Percentiles rank a stretch among this genome's conserved stretches.
phyloP scores from a whole-genome alignment of 2,888 invertebrate genomes.

The Acanthosepion pharaonis region DNA sequence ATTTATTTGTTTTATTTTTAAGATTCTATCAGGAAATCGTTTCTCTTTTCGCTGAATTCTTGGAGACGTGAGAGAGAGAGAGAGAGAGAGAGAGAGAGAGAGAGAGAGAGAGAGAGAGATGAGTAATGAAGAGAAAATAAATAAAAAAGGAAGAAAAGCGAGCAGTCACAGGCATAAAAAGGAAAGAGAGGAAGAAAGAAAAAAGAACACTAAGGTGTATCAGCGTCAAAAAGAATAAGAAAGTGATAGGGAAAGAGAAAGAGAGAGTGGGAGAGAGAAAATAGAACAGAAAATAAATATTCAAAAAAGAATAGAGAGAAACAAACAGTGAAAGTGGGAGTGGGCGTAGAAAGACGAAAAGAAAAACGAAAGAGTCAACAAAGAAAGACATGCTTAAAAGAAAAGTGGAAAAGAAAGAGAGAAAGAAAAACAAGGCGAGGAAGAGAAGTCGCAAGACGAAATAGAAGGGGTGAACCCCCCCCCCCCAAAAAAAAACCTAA shows the following conservation, averaged over 20 bases:
- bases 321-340: background rate
- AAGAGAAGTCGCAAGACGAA: background rate
- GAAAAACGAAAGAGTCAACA: background rate
- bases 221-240: background rate
- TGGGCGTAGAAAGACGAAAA: background rate
- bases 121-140: no score
- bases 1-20: background rate
- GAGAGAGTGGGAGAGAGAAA: background rate
- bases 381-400: background rate
- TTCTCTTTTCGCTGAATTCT: background rate
- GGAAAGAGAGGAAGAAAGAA: background rate
- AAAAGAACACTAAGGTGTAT: no score
- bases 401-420: background rate
- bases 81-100: background rate
- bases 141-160: background rate
- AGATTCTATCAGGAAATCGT: background rate
- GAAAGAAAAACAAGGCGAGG: background rate
- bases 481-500: no score
- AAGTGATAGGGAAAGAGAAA: background rate
- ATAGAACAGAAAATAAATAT: background rate
- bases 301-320: background rate
- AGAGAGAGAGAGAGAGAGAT: background rate
- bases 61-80: background rate
- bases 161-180: background rate
- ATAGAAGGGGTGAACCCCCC: background rate